Percentiles rank a stretch among this genome's conserved stretches.
Evolutionary conservation across 2,888 invertebrate species (phyloP).

Genomic region (Xestia ashworthii): DNA sequence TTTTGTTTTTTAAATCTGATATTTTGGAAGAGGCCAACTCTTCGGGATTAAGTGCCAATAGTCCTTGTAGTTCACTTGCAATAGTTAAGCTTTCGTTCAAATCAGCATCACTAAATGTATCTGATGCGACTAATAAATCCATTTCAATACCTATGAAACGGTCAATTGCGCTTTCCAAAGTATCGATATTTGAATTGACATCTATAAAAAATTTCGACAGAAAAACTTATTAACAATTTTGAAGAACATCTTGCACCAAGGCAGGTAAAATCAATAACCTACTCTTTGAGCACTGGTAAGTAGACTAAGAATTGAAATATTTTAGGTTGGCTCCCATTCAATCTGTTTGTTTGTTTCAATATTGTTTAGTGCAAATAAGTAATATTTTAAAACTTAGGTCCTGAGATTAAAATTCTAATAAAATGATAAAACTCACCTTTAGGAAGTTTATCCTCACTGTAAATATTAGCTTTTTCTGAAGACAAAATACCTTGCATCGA

Average conservation of each 20-base stretch:
- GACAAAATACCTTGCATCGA: conserved; percentile 73
- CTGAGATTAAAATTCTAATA: neutral
- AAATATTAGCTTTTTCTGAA: conserved; percentile 64
- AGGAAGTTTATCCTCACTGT: conserved; percentile 65
- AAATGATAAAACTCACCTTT: conserved; percentile 76
- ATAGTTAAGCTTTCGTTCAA: conserved; percentile 69
- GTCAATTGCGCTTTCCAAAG: conserved; percentile 74
- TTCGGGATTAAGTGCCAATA: conserved; percentile 57
- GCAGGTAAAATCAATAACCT: neutral
- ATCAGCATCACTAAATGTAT: conserved; percentile 64
- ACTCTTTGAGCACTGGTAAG: neutral
- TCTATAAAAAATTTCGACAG: conserved; percentile 73
- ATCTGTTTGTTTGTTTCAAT: neutral
- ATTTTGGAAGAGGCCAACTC: conserved; percentile 51
- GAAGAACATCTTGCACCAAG: neutral
- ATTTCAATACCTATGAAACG: conserved; percentile 72
- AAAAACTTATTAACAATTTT: conserved; percentile 20
- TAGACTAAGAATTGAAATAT: neutral
- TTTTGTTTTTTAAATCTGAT: conserved; percentile 66
- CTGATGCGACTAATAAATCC: conserved; percentile 63
- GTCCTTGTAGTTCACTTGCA: conserved; percentile 69
- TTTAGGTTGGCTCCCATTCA: neutral
- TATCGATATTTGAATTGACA: conserved; percentile 78
- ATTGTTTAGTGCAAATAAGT: neutral
- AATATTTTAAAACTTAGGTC: neutral